Evolutionary conservation across 1,140 invertebrate genomes (phyloP), one percentile per base, ranked within the genome.

Genomic region (Ostrea denselamellosa): DNA sequence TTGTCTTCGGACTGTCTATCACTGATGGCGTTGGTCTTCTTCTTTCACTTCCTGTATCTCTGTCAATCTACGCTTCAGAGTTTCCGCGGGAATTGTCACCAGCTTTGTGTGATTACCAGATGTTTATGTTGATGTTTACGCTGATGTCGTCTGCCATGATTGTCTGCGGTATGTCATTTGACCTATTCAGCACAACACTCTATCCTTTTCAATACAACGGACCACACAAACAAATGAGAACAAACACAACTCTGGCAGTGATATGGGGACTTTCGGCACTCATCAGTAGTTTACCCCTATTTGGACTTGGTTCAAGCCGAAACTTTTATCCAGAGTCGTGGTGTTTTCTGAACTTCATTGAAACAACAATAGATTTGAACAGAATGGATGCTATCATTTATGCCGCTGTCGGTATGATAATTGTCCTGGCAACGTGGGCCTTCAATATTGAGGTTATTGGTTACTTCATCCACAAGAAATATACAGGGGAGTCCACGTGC

Each of bases 271-370:
- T 92, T 53, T 89, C 93, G 3, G 83, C 91, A 2, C 25, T 93
- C n/a, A 90, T 95, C 71, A 91, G 93, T 8, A 86, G 90, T 14
- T 89, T 95, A 25, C 95, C 94, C 7, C 89, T 95, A 14, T 90
- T 95, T 44, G 93, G 93, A 9, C 87, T 95, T 17, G 94, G 94
- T 0, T 51, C 71, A 22, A 91, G 90, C 71, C 89, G 91, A 9
- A 54, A 90, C 2, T 94, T 93, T 62, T 95, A 92, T 91, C 94
- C 94, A 0, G 91, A 92, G 7, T 94, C 94, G 44, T 95, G 95
- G 95, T 95, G 94, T 88, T 95, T 95, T 91, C 91, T 95, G 83
- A 94, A 94, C 86, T 93, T 93, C 56, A 87, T 85, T n/a, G 88
- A 89, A 83, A 86, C 87, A 2, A 77, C 89, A 62, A 34, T 88